A percentile compares a stretch with the other conserved stretches of the same genome.
phyloP scores from a whole-genome alignment of 1,140 invertebrate species.

The Pseudomyrmex cubaensis region DNA sequence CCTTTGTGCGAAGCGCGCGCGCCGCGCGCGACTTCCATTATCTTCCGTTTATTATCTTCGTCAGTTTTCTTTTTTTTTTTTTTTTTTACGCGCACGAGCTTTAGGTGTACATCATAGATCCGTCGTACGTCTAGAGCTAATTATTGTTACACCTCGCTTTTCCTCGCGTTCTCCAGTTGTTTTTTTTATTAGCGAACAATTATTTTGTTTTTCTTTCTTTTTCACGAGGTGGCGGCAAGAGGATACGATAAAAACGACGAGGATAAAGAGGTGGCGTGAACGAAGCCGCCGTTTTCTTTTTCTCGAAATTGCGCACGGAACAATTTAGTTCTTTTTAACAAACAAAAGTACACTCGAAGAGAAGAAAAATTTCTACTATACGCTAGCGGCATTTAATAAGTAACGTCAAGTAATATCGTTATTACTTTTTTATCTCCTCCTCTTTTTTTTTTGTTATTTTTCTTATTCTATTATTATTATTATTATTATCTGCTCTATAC shows the following conservation, averaged over 20 bases:
- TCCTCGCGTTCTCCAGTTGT: neutral
- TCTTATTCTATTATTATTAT: neutral
- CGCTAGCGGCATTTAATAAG: slow-evolving; percentile 33
- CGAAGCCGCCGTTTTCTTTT: neutral
- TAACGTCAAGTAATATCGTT: neutral
- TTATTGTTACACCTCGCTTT: slow-evolving; percentile 6
- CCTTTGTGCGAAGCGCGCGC: slow-evolving; percentile 16
- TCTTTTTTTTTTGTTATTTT: slow-evolving; percentile 13
- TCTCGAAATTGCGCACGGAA: no score
- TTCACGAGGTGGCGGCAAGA: neutral
- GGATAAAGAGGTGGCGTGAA: slow-evolving; percentile 12
- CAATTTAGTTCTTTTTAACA: slow-evolving; percentile 3
- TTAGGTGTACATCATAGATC: neutral
- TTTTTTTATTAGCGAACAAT: neutral
- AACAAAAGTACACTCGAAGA: slow-evolving; percentile 21
- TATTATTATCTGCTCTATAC: slow-evolving; percentile 62
- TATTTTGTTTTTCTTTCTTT: neutral
- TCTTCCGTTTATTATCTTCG: slow-evolving; percentile 5
- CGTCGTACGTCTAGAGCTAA: neutral
- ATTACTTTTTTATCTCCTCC: slow-evolving; percentile 27
- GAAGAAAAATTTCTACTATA: slow-evolving; percentile 37
- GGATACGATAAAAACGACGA: slow-evolving; percentile 1
- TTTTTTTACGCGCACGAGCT: neutral
- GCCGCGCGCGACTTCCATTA: neutral
- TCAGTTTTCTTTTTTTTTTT: neutral